These are phyloP conservation scores for Serilophus lunatus DNA, from an alignment of 2,113 vertebrate genomes.

Conservation along the genomic window DNA sequence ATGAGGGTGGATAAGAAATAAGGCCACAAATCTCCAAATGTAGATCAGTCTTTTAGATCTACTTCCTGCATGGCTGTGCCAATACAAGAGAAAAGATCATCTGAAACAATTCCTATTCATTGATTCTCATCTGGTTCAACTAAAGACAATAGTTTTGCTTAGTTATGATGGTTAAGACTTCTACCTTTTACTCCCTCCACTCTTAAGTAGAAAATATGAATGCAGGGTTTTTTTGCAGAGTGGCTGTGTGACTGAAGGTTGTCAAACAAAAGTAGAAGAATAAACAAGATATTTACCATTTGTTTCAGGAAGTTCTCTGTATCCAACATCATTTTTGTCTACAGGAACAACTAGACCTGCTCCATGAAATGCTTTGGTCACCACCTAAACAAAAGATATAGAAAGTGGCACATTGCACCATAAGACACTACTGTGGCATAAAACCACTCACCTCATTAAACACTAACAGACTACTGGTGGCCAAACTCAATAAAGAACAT, in stretches of 20 bases:
- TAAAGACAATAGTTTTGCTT: background rate
- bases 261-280: background rate
- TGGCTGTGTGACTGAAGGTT: background rate
- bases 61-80: background rate
- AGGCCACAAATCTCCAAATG: background rate
- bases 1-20: background rate
- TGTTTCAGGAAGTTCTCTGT: constrained; percentile 94
- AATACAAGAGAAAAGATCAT: background rate
- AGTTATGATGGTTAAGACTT: background rate
- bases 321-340: constrained; percentile 94
- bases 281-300: constrained; percentile 75
- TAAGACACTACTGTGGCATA: background rate
- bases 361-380: constrained; percentile 92
- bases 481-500: background rate
- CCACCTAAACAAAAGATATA: constrained; percentile 76
- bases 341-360: constrained; percentile 93
- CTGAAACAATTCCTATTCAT: background rate
- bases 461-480: background rate
- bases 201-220: background rate
- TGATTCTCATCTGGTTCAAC: background rate
- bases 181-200: background rate
- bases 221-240: background rate
- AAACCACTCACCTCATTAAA: background rate
- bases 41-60: background rate
- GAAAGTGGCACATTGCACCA: background rate